These are phyloP conservation scores for Mirza zaza DNA, from an alignment of 2,113 vertebrate species.

Conservation along the genomic window DNA sequence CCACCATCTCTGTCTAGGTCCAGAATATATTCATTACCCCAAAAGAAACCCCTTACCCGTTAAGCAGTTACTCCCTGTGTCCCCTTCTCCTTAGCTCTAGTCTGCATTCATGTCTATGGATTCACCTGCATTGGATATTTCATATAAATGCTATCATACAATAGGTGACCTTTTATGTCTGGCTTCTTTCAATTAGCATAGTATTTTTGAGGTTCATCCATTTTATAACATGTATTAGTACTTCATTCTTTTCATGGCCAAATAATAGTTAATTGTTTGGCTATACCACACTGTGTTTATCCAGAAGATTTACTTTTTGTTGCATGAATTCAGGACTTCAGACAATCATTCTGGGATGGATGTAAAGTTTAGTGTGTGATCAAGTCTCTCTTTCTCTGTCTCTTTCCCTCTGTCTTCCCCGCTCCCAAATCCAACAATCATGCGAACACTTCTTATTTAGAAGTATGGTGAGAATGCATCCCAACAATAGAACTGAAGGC, in stretches of 20 bases:
- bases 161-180: not conserved
- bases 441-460: not conserved
- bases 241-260: not conserved
- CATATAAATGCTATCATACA: not conserved
- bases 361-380: not conserved
- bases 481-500: not conserved
- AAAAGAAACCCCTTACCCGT: not conserved
- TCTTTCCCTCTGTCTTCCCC: no score
- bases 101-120: not conserved
- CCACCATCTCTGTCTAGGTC: not conserved
- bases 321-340: not conserved
- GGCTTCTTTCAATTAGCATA: no score
- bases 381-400: not conserved
- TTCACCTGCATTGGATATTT: not conserved
- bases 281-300: not conserved
- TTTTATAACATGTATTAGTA: no score
- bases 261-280: not conserved
- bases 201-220: not conserved
- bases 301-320: not conserved
- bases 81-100: rapidly evolving
- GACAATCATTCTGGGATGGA: not conserved
- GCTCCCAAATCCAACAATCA: not conserved
- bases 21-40: not conserved
- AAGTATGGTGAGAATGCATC: not conserved
- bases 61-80: no score